These are phyloP conservation scores for Phalacrocorax pelagicus DNA, from an alignment of 2,113 vertebrate genomes.

Conservation along the genomic window DNA sequence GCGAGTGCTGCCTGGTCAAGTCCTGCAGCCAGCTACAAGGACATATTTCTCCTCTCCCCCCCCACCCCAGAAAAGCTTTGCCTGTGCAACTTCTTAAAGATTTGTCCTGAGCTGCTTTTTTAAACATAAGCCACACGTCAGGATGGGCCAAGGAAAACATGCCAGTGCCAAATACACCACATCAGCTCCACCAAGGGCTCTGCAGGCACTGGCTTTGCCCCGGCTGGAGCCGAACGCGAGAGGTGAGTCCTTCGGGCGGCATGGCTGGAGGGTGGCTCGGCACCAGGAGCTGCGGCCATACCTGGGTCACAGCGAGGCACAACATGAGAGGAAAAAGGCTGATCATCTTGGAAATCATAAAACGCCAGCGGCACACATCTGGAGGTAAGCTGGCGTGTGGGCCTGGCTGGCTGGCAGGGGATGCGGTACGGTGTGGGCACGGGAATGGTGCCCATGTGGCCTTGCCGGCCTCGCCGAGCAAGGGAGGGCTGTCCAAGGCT, in stretches of 20 bases:
- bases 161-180: not conserved
- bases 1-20: rapidly evolving
- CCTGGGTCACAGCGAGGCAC: too few species aligned
- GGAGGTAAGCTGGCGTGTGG: not conserved
- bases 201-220: not conserved
- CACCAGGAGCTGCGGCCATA: not conserved
- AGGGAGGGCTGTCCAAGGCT: not conserved
- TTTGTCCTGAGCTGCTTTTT: not conserved
- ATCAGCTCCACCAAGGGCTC: not conserved
- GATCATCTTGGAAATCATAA: not conserved
- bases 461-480: rapidly evolving
- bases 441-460: rapidly evolving
- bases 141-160: not conserved
- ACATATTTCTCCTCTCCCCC: not conserved
- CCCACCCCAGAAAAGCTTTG: not conserved
- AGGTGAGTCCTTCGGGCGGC: not conserved
- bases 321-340: not conserved
- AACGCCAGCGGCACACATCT: rapidly evolving
- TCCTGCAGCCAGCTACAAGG: not conserved
- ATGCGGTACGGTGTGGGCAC: not conserved
- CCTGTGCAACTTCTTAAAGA: not conserved
- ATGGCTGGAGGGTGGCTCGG: not conserved
- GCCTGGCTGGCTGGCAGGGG: not conserved
- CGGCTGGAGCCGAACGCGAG: rapidly evolving
- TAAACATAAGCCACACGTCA: not conserved